Evolutionary conservation across 2,113 vertebrate species (phyloP), one percentile per base, ranked within the genome.

Genomic region (Emydura subglobosa): DNA sequence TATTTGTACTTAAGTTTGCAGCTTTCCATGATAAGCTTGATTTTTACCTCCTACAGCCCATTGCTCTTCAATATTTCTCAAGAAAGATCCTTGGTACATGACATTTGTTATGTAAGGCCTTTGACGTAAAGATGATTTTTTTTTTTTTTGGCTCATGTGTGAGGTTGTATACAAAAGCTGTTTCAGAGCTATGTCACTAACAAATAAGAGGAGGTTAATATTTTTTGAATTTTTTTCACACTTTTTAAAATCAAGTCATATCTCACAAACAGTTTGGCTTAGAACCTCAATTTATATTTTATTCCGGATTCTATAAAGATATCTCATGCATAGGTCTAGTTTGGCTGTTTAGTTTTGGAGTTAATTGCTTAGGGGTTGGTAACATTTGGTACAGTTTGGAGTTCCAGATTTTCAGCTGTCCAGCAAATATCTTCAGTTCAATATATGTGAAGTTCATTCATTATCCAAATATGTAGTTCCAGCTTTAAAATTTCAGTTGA

Each of bases 1-100:
- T 79, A 91, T 92, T 83, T 93, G 89, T 82, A 86, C 91, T 65
- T 88, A 47, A 92, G 82, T 90, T 74, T 83, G 93, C 85, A 94
- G 83, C 12, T 94, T 91, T 92, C 94, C 95, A 88, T 10, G 78
- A 3, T 31, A n/a, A 79, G 31, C 19, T 29, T 53, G 74, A 9
- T 74, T 74, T 47, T 79, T 88, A 61, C 14, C 79, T 27, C 87
- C 68, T 78, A 51, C 8, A 12, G 4, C 86, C 42, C 89, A 9
- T 27, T 27, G 68, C 59, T 54, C 59, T 50, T 86, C 51, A 55
- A 19, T 42, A 55, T 55, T 21, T 88, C 90, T 53, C 53, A 93
- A 88, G 82, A 84, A 82, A 50, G n/a, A 65, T 82, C 55, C 19
- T 79, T 29, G 51, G 44, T 53, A 17, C 57, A 76, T 61, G 44